These are phyloP conservation scores for Thunnus maccoyii DNA, from an alignment of 2,113 vertebrate species.

Conservation along the genomic window DNA sequence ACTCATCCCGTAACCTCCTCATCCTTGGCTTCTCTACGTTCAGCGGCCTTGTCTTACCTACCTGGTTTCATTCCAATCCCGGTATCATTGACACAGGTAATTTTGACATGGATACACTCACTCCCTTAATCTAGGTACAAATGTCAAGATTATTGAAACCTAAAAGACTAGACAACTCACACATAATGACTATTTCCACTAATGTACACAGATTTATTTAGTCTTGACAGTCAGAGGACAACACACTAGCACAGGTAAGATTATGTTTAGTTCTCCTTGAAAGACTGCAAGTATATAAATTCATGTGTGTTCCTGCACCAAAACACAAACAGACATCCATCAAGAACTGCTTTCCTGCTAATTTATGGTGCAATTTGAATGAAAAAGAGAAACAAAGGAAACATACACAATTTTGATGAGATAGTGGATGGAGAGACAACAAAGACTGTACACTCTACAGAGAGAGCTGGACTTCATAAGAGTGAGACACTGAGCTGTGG, in stretches of 20 bases:
- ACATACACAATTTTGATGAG: too few relatives aligned
- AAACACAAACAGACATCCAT: too few relatives aligned
- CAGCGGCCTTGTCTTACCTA: constrained; percentile 85
- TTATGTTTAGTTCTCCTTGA: too few relatives aligned
- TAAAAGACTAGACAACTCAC: neutral
- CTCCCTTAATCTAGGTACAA: neutral
- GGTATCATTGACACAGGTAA: constrained; percentile 82
- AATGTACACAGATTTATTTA: neutral
- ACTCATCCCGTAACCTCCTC: constrained; percentile 87
- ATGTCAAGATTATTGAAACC: neutral
- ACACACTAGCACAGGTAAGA: neutral
- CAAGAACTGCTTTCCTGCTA: too few relatives aligned
- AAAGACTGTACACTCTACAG: too few relatives aligned
- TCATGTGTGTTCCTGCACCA: too few relatives aligned
- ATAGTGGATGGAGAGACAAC: too few relatives aligned
- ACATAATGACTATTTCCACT: neutral
- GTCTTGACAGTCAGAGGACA: neutral
- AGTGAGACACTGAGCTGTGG: too few relatives aligned
- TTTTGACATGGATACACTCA: neutral
- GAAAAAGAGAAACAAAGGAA: too few relatives aligned
- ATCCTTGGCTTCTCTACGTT: constrained; percentile 87
- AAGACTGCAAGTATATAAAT: too few relatives aligned
- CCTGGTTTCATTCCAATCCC: constrained; percentile 86
- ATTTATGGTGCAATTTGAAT: too few relatives aligned
- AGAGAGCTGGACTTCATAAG: too few relatives aligned